A percentile compares a stretch with the other conserved stretches of the same genome.
These are phyloP conservation scores for Serranus cabrilla DNA, from an alignment of 2,797 vertebrate genomes.

Conservation along the genomic window DNA sequence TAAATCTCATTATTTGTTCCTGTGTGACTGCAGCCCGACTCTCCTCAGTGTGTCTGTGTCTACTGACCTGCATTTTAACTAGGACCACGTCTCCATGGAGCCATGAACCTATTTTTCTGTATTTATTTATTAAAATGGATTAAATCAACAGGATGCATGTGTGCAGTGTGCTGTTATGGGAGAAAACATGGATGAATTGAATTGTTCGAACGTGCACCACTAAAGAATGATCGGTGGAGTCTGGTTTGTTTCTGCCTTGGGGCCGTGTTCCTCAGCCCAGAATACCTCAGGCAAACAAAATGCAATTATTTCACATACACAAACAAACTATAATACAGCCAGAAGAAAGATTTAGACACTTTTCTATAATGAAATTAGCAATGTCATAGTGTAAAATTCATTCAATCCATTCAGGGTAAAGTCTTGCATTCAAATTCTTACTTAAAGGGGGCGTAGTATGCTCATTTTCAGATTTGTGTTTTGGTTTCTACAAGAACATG, in stretches of 20 bases:
- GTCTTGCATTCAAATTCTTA: neutral
- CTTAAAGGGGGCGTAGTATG: neutral
- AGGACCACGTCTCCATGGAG: slow-evolving; percentile 71
- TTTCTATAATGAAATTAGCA: neutral
- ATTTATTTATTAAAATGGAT: slow-evolving; percentile 89
- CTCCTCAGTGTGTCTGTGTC: slow-evolving; percentile 50
- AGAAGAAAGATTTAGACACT: too few species aligned
- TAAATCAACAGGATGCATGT: slow-evolving; percentile 58
- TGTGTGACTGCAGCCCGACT: slow-evolving; percentile 50
- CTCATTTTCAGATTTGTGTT: too few species aligned
- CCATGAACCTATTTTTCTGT: slow-evolving; percentile 86
- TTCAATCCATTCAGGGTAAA: neutral
- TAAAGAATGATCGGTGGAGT: neutral
- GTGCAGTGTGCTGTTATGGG: slow-evolving; percentile 52
- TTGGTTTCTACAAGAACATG: too few species aligned
- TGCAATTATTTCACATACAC: neutral
- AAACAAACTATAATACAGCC: neutral
- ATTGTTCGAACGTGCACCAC: neutral
- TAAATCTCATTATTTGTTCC: slow-evolving; percentile 54
- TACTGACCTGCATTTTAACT: slow-evolving; percentile 78
- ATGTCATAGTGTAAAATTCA: neutral
- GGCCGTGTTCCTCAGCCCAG: neutral
- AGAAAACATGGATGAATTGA: neutral
- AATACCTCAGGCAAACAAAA: neutral
- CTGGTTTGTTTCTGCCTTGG: neutral